Evolutionary conservation across 2,888 invertebrate species (phyloP), one percentile per base, ranked within the genome.

Genomic region (Caenorhabditis sulstoni): DNA sequence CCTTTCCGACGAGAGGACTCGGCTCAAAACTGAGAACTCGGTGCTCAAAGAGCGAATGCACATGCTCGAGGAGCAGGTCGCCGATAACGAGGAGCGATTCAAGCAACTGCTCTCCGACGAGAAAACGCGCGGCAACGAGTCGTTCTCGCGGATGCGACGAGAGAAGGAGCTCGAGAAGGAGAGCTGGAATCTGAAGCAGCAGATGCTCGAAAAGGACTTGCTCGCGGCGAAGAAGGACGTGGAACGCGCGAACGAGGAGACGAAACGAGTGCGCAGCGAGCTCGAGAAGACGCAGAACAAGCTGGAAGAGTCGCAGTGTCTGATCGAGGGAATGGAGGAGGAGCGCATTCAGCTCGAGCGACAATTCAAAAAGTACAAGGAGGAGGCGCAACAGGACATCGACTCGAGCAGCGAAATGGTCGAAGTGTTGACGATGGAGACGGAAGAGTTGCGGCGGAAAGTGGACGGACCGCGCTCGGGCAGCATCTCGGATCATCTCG

Each of bases 1-100:
- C 8, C 78, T 85, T 11, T 84, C 85, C 37, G 89, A 89, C 52
- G 87, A 88, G 55, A 61, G 84, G 29, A 78, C 85, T 5, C 82
- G 87, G 14, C 62, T 90, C 16, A 84, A 87, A 71, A 86, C 85
- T 47, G 90, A 90, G 20, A 89, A 88, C 53, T 88, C 89, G n/a
- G 77, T 90, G 11, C 81, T 90, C 16, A 85, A 86, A 59, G 89
- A 90, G 75, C 58, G 89, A 23, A 66, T 88, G 22, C 86, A 89
- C 77, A 65, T 79, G 29, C 64, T 90, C 23, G 90, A 90, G 61
- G 90, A 90, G 59, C 87, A 90, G 61, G 55, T 82, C 29, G 74
- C 80, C 18, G 75, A 78, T 39, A 83, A 77, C 14, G 90, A 89
- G 52, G 84, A 87, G 35, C 81, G 86, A 59, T 86, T 83, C 77